Conservation (phyloP, 2,888 invertebrate genomes). For the Unio delphinus region DNA sequence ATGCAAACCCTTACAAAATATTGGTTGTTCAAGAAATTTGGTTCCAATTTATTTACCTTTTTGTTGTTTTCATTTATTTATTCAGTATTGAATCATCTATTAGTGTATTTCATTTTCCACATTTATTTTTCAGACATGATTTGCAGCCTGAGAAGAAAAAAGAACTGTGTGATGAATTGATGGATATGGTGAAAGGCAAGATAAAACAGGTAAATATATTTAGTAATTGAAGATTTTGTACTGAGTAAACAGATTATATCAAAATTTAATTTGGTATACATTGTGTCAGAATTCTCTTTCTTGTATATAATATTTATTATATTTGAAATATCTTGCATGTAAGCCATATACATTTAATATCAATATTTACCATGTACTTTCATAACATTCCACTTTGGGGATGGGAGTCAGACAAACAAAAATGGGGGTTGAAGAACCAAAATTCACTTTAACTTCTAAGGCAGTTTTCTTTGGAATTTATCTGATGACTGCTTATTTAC, state of each 20-base stretch:
- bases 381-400: too few relatives aligned
- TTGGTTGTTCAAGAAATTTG: too few relatives aligned
- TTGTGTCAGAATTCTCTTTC: not conserved
- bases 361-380: too few relatives aligned
- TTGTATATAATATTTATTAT: not conserved
- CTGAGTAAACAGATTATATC: not conserved
- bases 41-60: not conserved
- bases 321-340: too few relatives aligned
- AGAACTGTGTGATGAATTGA: slow-evolving; percentile 65
- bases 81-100: not conserved
- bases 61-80: not conserved
- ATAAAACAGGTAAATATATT: slow-evolving; percentile 63
- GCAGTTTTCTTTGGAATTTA: too few relatives aligned
- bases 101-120: not conserved
- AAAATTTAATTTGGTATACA: not conserved
- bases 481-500: too few relatives aligned
- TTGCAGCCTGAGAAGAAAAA: slow-evolving; percentile 61
- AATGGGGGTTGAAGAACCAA: too few relatives aligned
- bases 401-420: too few relatives aligned
- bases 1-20: too few relatives aligned
- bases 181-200: slow-evolving; percentile 70
- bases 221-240: not conserved
- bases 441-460: too few relatives aligned
- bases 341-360: too few relatives aligned
- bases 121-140: slow-evolving; percentile 44